Evolutionary conservation across 2,888 invertebrate species (phyloP), one percentile per base, ranked within the genome.

Genomic region (Leptopilina syphax): DNA sequence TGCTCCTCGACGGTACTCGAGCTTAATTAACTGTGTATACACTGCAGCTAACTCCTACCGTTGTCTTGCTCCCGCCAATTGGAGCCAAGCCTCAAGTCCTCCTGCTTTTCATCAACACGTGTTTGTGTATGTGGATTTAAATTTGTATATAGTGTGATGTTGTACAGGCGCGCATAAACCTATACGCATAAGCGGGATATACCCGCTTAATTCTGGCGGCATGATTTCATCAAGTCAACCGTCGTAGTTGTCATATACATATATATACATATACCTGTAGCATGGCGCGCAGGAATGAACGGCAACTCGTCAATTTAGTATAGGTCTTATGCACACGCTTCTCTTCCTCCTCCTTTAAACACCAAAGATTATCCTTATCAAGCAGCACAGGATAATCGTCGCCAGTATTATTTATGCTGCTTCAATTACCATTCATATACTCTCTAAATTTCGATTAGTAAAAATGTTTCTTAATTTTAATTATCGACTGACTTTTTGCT

Each of bases 11-110:
- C 83, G 87, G 87, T 88, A 86, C 89, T 89, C 87, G 85, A 87
- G 89, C 87, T 91, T 91, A 90, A 91, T 92, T 91, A 91, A 91
- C 91, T 90, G 89, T 91, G 90, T 92, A 91, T 90, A 91, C 91
- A 91, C 88, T 88, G 88, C 88, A 89, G 89, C 88, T 87, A 88
- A 88, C 91, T 90, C 89, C 90, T 90, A 89, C 88, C 89, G 89
- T 90, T 90, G 88, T 90, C 90, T 89, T 86, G 88, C 89, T 89
- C 88, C 90, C 87, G 89, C 89, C 91, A 90, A 90, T 90, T 89
- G 90, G 87, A 88, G 85, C 84, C 86, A 87, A 85, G 89, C 77
- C 79, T 82, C 81, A 80, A 81, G 79, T 77, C 78, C 78, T 73
- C 80, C 50, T 76, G 77, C 79, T 66, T 63, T 50, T 60, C 41